A percentile compares a stretch with the other conserved stretches of the same genome.
Conservation (phyloP, 2,797 vertebrate species). For the Argentina silus region DNA sequence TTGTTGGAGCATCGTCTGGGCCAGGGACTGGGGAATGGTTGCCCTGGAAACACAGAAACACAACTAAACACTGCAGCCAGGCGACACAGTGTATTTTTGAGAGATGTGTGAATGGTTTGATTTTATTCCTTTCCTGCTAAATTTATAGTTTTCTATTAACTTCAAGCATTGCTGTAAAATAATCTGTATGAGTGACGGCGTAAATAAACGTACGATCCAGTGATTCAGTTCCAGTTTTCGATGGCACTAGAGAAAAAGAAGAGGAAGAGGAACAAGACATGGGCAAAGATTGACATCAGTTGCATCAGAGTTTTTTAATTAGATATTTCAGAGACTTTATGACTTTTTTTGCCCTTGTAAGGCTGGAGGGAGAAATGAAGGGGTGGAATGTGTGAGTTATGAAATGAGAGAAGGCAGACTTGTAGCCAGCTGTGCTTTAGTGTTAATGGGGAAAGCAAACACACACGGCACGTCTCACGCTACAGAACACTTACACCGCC, state of each 20-base stretch:
- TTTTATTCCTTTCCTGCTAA: too few relatives aligned
- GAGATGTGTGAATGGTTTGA: too few relatives aligned
- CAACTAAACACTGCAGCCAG: not conserved
- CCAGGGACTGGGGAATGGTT: conserved; percentile 18
- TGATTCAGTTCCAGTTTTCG: conserved; percentile 78
- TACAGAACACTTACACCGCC: conserved; percentile 39
- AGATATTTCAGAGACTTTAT: conserved; percentile 26
- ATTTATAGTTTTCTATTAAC: too few relatives aligned
- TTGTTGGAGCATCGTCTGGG: conserved; percentile 40
- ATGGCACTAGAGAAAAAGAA: conserved; percentile 69
- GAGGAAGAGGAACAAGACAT: conserved; percentile 15
- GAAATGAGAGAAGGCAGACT: conserved; percentile 27
- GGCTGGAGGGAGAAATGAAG: conserved; percentile 15
- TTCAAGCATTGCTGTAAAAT: too few relatives aligned
- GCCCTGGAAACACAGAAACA: not conserved
- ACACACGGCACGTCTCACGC: conserved; percentile 37
- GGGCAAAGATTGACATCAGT: conserved; percentile 26
- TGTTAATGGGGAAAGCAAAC: not conserved
- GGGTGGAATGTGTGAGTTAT: conserved; percentile 22
- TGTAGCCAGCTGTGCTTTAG: not conserved
- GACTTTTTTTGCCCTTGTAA: not conserved
- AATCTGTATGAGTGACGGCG: too few relatives aligned
- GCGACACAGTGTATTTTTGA: too few relatives aligned
- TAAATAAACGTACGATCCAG: conserved; percentile 45
- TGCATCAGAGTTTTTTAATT: conserved; percentile 9